Percentiles rank a stretch among this genome's conserved stretches.
Conservation (phyloP, 2,113 vertebrate species). For the Oreochromis aureus region DNA sequence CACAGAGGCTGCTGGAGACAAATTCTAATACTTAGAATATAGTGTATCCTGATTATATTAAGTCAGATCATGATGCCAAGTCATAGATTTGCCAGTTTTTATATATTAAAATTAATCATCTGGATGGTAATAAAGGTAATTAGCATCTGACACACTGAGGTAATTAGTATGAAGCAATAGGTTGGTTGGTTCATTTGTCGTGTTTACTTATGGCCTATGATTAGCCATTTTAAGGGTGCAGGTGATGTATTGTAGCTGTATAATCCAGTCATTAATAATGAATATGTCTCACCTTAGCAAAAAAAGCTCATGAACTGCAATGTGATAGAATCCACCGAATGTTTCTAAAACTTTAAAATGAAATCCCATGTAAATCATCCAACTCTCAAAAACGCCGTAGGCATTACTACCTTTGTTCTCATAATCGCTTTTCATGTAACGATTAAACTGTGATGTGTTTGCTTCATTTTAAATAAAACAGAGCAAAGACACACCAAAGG, state of each 20-base stretch:
- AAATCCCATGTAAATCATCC: slow-evolving; percentile 35
- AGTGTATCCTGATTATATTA: not conserved
- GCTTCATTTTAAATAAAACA: slow-evolving; percentile 1
- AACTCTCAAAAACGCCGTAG: not conserved
- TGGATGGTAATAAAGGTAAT: slow-evolving; percentile 58
- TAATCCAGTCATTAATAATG: slow-evolving; percentile 59
- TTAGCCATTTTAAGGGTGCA: slow-evolving; percentile 57
- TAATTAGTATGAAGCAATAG: slow-evolving; percentile 69
- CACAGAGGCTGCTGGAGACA: not conserved
- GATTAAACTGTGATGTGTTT: slow-evolving; percentile 2
- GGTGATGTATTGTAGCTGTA: slow-evolving; percentile 58
- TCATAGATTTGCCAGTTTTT: slow-evolving; percentile 7
- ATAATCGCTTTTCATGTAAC: slow-evolving; percentile 10
- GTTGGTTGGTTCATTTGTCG: slow-evolving; percentile 64
- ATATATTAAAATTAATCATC: slow-evolving; percentile 24
- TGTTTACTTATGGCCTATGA: slow-evolving; percentile 70
- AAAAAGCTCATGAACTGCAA: slow-evolving; percentile 55
- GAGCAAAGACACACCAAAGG: not conserved
- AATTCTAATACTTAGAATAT: not conserved
- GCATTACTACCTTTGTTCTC: not conserved
- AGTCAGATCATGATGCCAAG: not conserved
- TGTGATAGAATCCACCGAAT: slow-evolving; percentile 18
- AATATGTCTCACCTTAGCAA: slow-evolving; percentile 51
- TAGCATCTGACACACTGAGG: slow-evolving; percentile 49
- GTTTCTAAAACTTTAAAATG: slow-evolving; percentile 29